Base-by-base conservation (phyloP, 2,797 vertebrate species). In the Sciurus vulgaris region DNA sequence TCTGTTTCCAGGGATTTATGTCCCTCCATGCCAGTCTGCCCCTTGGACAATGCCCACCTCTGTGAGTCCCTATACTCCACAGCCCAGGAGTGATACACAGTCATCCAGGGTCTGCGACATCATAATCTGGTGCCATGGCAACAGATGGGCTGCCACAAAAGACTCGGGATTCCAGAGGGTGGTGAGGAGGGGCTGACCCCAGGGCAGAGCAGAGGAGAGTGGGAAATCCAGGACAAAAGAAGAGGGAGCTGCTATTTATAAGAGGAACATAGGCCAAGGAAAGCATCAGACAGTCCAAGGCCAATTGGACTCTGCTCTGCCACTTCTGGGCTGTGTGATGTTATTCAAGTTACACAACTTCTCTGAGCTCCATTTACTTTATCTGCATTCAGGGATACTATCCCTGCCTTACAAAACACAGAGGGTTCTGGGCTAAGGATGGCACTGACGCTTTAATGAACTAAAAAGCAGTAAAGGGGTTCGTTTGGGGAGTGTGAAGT, bases 61-160 rank as follows among this genome's bases (percentile, higher is more conserved):
- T 22, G 84, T 97, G 8, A 8, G 85, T 93, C 83, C 91, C 83
- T 92, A 95, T 86, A 94, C 91, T 89, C 96, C 13, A 9, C 0
- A 2, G 83, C 49, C 79, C 44, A 4, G 93, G 11, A 67, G 94
- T 14, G 0, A 33, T 90, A 90, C 95, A 91, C 35, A 96, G 93
- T 91, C 10, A 35, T 86, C 87, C 93, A 54, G 81, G 95, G 84
- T 85, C 76, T 87, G 96, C 24, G 77, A 90, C 20, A 11, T 88
- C n/a, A 77, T 76, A 41, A 96, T 96, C 74, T 33, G 97, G 96
- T 97, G 96, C 97, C 97, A 97, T 97, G 96, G 97, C 95, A 98
- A 98, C 97, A 96, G 89, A 96, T 95, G 95, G 96, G 87, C 96
- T 89, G 81, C 93, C 97, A 98, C 93, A 97, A 98, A 98, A 78